Evolutionary conservation across 2,113 vertebrate genomes (phyloP).

Genomic region (Vulpes lagopus): DNA sequence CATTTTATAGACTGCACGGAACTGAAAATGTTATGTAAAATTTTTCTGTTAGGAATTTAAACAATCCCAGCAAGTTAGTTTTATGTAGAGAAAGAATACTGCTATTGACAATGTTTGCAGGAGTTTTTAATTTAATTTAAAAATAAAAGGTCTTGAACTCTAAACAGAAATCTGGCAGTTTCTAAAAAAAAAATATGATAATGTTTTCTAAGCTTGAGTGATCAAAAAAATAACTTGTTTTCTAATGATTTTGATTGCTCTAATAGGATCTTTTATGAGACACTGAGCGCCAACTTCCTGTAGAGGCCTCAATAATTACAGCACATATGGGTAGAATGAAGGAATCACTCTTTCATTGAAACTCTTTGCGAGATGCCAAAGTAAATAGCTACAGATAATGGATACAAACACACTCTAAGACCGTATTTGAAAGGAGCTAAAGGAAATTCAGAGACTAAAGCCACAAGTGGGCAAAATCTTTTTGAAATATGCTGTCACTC

Average conservation of each 20-base stretch:
- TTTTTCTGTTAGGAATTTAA: slow-evolving; percentile 11
- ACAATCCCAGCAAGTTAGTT: background rate
- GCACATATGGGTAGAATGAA: slow-evolving; percentile 29
- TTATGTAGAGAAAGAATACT: background rate
- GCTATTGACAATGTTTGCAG: background rate
- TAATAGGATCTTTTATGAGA: slow-evolving; percentile 49
- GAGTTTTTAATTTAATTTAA: slow-evolving; percentile 33
- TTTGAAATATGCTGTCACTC: background rate
- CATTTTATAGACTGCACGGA: background rate
- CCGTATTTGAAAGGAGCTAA: background rate
- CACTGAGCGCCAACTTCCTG: slow-evolving; percentile 63
- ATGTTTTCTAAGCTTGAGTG: background rate
- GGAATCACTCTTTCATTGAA: slow-evolving; percentile 11
- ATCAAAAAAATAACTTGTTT: background rate
- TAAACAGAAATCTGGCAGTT: slow-evolving; percentile 10
- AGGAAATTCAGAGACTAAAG: slow-evolving; percentile 49
- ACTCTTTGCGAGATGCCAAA: slow-evolving; percentile 59
- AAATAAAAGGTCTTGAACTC: slow-evolving; percentile 24
- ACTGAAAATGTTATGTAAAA: background rate
- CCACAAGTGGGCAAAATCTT: slow-evolving; percentile 7
- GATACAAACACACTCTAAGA: slow-evolving; percentile 48
- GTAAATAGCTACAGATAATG: slow-evolving; percentile 62
- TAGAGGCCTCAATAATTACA: slow-evolving; percentile 48
- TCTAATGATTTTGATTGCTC: slow-evolving; percentile 55
- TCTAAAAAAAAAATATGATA: background rate